Evolutionary conservation across 1,140 invertebrate species (phyloP), one percentile per base, ranked within the genome.

Genomic region (Macrotrachela quadricornifera): DNA sequence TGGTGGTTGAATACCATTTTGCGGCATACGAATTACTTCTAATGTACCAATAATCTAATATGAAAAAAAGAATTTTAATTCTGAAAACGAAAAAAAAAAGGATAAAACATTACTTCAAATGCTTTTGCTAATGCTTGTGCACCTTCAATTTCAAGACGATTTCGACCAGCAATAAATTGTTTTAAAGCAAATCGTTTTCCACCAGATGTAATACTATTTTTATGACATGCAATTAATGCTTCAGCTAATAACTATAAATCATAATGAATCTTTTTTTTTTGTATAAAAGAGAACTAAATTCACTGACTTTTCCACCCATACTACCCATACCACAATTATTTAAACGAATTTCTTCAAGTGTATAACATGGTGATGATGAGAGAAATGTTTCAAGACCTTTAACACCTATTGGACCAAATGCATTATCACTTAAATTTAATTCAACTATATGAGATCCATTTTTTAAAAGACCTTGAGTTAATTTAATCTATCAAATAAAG

Each of bases 401-500:
- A 48, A 95, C 81, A 40, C 88, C 91, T 63, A 91, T 85, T 0
- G 91, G 90, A 8, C 92, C 92, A 65, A 97, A 83, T 0, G 92
- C 92, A 76, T 97, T 99, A 65, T 97, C 91, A 71, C 88, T 94
- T 0, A 97, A 73, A 64, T 97, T 88, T 11, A 99, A 68, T 58
- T 86, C 81, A 0, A 79, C 76, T 0, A 99, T 72, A 6, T 77
- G 71, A 2, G 84, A 83, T 3, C 77, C 76, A 0, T 86, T 81
- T 11, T 64, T 60, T 49, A 85, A 83, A 46, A 97, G 75, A 8
- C 83, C 87, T 55, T 74, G 74, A 8, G 85, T 81, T 1, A 96
- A 69, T 58, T 76, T 76, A 68, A 78, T 75, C 80, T 82, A 65
- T 8, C 69, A 69, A 56, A 59, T 53, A 57, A 47, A 42, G 18